These are phyloP conservation scores for Frieseomelitta varia DNA, from an alignment of 1,140 invertebrate genomes.

Conservation along the genomic window DNA sequence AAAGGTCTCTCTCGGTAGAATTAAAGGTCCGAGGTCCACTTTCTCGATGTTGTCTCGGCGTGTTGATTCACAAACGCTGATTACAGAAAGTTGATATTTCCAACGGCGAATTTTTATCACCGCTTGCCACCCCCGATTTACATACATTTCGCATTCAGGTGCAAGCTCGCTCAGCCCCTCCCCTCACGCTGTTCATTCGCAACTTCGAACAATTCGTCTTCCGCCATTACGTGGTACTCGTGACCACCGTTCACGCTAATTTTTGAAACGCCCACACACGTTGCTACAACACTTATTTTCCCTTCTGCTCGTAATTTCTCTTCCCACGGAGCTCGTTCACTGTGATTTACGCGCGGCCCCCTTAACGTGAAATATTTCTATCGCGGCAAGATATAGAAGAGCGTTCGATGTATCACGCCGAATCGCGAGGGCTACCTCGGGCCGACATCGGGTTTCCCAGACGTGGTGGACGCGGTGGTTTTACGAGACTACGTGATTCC, in stretches of 20 bases:
- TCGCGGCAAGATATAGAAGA: not conserved
- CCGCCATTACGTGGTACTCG: constrained; percentile 20
- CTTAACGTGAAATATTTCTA: not conserved
- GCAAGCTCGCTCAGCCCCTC: constrained; percentile 19
- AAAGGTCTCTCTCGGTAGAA: not conserved
- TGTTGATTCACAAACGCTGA: constrained; percentile 30
- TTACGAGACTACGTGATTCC: not conserved
- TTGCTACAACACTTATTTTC: not conserved
- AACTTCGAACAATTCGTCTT: constrained; percentile 39
- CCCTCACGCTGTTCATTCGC: constrained; percentile 18
- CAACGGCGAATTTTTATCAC: constrained; percentile 38
- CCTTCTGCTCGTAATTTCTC: not conserved
- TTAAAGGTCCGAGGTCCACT: not conserved
- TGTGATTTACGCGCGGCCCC: not conserved
- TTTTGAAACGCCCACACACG: not conserved
- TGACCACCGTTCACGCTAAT: constrained; percentile 18
- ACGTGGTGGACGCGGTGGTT: not conserved
- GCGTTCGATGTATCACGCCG: not conserved
- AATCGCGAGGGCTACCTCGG: not conserved
- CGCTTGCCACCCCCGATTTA: constrained; percentile 10
- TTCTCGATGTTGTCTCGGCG: not conserved
- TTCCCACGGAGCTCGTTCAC: too few species aligned
- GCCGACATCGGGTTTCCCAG: not conserved
- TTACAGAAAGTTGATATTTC: constrained; percentile 22
- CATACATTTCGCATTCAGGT: constrained; percentile 44